Evolutionary conservation across 2,113 vertebrate species (phyloP), one percentile per base, ranked within the genome.

Genomic region (Myrmophylax atrothorax): DNA sequence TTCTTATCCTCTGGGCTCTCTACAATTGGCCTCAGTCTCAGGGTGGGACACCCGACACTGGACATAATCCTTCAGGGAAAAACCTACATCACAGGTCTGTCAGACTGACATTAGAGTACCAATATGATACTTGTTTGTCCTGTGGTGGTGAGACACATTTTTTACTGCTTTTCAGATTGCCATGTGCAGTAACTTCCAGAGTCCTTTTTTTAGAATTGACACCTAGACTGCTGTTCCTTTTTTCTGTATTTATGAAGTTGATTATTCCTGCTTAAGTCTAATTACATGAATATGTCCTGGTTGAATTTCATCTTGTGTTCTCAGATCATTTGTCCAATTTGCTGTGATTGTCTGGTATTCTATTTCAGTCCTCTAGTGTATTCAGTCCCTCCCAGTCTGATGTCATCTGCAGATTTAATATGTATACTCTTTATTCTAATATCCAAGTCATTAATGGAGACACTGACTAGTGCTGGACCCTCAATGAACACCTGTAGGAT

Each of bases 251-350:
- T 86, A 81, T 84, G 44, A 92, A 90, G 55, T 89, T 90, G 86
- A 90, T 92, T 89, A 81, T 78, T 95, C 26, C 64, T 87, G 42
- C 73, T 90, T 78, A 84, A 92, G 91, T 95, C 56, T 94, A 91
- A 96, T 95, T 92, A 87, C 50, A 75, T 4, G 1, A 91, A 18
- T 81, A 82, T 81, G 86, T 90, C 73, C 90, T 94, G 68, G 86
- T 72, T 92, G 93, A 92, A 87, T 94, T 93, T 84, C 52, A 63
- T 72, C 84, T 88, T 84, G 59, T 88, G 79, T 90, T 94, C 75
- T 92, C 59, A 67, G 73, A 94, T 91, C 18, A 75, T 81, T 93
- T 93, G 84, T 90, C 83, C 94, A 92, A 81, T 92, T 94, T 96
- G 73, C 15, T 93, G 64, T 94, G 86, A 92, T 93, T 92, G 60